These are phyloP conservation scores for Thryonomys swinderianus DNA, from an alignment of 2,113 vertebrate species.

Conservation along the genomic window DNA sequence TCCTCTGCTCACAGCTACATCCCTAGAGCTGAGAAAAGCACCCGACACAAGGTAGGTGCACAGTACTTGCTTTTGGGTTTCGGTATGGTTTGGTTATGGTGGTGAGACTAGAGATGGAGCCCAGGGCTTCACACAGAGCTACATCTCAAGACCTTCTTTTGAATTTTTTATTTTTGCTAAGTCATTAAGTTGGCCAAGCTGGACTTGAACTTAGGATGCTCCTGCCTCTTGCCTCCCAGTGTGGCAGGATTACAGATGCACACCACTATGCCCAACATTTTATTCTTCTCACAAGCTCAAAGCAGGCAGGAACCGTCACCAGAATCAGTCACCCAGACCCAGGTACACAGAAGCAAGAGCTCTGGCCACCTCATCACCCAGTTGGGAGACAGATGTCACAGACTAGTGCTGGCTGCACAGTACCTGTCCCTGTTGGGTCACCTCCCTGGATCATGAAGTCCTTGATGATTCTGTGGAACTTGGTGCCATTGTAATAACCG, in stretches of 20 bases:
- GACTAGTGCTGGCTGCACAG: not conserved
- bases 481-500: constrained; percentile 95
- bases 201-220: not conserved
- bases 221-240: not conserved
- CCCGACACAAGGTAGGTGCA: not conserved
- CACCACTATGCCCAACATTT: not conserved
- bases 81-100: not conserved
- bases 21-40: not conserved
- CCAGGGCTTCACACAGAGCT: not conserved
- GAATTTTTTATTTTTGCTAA: not conserved
- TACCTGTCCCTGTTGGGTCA: constrained; percentile 97
- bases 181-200: not conserved
- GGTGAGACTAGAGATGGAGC: not conserved
- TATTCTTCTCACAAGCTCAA: not conserved
- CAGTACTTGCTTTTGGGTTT: not conserved
- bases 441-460: constrained; percentile 99
- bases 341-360: not conserved
- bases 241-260: not conserved
- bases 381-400: not conserved
- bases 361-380: not conserved
- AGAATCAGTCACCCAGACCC: not conserved
- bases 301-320: not conserved
- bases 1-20: not conserved
- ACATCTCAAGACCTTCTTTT: not conserved
- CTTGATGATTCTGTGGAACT: constrained; percentile 96